Evolutionary conservation across 2,113 vertebrate species (phyloP).

Genomic region (Thymallus thymallus): DNA sequence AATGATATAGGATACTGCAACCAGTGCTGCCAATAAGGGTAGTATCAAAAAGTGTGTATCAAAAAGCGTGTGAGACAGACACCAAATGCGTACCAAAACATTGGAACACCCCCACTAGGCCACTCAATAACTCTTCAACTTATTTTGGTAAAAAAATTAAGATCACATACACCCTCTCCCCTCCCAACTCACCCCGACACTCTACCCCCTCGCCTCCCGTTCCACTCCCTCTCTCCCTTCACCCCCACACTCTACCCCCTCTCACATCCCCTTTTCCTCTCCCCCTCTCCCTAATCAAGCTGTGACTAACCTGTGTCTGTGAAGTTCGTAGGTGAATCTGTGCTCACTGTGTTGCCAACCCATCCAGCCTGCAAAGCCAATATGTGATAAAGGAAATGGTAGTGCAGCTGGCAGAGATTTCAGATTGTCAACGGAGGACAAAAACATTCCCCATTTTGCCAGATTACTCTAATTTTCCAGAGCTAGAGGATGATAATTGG

Average conservation of each 20-base stretch:
- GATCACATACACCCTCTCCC: slow-evolving; percentile 1
- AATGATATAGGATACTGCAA: slow-evolving; percentile 42
- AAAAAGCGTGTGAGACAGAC: slow-evolving; percentile 15
- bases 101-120: slow-evolving; percentile 37
- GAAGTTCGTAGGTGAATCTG: slow-evolving; percentile 31
- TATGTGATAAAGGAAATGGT: slow-evolving; percentile 21
- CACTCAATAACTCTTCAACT: slow-evolving; percentile 36
- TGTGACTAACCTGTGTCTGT: slow-evolving; percentile 6
- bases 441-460: slow-evolving; percentile 13
- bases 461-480: slow-evolving; percentile 35
- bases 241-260: slow-evolving; percentile 1
- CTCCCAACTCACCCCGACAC: too few species aligned
- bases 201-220: background rate
- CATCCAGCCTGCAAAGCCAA: background rate
- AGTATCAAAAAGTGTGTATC: background rate
- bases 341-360: background rate
- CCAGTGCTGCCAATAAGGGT: slow-evolving; percentile 28
- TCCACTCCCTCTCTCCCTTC: slow-evolving; percentile 16
- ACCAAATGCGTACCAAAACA: slow-evolving; percentile 28
- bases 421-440: slow-evolving; percentile 23
- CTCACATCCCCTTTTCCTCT: background rate
- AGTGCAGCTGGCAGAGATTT: slow-evolving; percentile 22
- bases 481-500: slow-evolving; percentile 23
- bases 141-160: slow-evolving; percentile 38
- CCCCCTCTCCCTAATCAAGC: slow-evolving; percentile 18